phyloP scores from a whole-genome alignment of 2,888 invertebrate species.

The Ophion ellenae region DNA sequence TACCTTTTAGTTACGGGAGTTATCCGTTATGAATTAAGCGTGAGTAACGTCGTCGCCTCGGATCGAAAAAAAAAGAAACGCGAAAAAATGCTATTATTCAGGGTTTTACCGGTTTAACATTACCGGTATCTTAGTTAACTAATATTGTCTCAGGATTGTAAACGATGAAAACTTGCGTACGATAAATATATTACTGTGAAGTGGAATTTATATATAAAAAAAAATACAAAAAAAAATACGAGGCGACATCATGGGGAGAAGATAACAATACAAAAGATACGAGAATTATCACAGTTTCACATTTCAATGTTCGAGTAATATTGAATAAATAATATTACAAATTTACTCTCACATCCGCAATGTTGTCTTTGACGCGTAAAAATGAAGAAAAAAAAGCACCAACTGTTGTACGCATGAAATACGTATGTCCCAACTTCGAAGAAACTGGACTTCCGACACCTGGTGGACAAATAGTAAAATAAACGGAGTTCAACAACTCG shows the following conservation, averaged over 20 bases:
- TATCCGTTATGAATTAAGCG: conserved; percentile 41
- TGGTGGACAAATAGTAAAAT: background rate
- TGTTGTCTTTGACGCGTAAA: conserved; percentile 10
- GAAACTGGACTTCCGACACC: background rate
- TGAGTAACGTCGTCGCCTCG: conserved; percentile 47
- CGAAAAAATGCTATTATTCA: conserved; percentile 54
- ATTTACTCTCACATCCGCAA: conserved; percentile 65
- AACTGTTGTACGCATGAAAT: background rate
- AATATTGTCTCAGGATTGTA: conserved; percentile 63
- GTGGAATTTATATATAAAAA: conserved; percentile 61
- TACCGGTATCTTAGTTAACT: conserved; percentile 59
- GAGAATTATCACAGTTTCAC: conserved; percentile 67
- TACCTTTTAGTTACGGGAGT: conserved; percentile 40
- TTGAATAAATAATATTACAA: conserved; percentile 71
- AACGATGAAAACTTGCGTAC: conserved; percentile 59
- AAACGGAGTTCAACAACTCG: background rate
- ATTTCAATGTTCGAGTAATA: conserved; percentile 73
- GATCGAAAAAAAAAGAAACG: conserved; percentile 32
- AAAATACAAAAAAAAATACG: conserved; percentile 32
- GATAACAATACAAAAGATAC: conserved; percentile 48
- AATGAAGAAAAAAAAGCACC: conserved; percentile 32
- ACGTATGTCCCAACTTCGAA: background rate
- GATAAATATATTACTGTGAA: conserved; percentile 59
- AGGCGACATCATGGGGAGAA: conserved; percentile 65
- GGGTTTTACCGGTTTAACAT: conserved; percentile 54